Percentiles rank a stretch among this genome's conserved stretches.
Evolutionary conservation across 2,113 vertebrate species (phyloP).

Genomic region (Oxyruncus cristatus): DNA sequence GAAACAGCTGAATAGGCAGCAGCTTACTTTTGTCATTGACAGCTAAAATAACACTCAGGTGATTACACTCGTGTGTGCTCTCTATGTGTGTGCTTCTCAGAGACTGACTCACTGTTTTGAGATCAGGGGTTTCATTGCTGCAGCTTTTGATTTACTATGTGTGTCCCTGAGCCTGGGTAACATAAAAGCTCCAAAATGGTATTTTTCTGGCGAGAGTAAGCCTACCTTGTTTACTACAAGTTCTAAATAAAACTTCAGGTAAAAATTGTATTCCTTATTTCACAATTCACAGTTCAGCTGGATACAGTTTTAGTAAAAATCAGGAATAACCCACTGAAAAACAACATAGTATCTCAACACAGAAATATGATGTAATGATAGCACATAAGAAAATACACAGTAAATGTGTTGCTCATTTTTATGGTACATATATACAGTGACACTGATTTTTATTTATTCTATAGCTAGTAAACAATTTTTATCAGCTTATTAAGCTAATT

Average conservation of each 20-base stretch:
- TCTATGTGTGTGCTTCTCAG: neutral
- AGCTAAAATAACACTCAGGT: neutral
- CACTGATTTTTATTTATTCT: neutral
- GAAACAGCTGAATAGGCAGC: neutral
- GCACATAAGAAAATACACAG: neutral
- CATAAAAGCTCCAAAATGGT: neutral
- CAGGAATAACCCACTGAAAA: neutral
- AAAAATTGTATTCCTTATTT: neutral
- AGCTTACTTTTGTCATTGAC: neutral
- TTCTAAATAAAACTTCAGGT: neutral
- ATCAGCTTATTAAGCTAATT: neutral
- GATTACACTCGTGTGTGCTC: fast-evolving
- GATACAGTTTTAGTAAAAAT: neutral
- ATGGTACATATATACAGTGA: neutral
- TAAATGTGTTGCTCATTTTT: neutral
- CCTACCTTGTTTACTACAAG: neutral
- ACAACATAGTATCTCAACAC: neutral
- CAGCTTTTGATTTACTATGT: neutral
- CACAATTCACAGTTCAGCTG: neutral
- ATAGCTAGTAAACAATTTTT: neutral
- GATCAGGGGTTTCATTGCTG: neutral
- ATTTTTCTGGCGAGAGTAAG: neutral
- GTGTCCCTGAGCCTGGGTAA: neutral
- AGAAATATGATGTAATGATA: neutral
- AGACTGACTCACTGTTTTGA: neutral